These are phyloP conservation scores for Cynoglossus semilaevis DNA, from an alignment of 2,113 vertebrate genomes.

Conservation along the genomic window DNA sequence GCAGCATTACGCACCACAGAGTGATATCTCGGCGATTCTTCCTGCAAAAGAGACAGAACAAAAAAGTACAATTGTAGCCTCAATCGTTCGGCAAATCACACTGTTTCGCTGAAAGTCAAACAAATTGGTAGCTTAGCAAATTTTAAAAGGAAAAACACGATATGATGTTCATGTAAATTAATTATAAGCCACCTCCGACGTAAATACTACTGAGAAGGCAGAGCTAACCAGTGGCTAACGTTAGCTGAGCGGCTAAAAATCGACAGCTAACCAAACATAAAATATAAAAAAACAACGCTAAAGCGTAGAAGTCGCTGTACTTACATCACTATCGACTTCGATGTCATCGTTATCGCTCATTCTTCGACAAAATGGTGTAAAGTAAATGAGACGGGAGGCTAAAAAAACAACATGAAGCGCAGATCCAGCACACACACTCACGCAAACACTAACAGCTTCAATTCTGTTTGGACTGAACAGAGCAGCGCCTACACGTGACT, in stretches of 20 bases:
- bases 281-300: constrained; percentile 11
- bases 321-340: constrained; percentile 99
- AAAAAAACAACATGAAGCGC: constrained; percentile 71
- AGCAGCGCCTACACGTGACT: constrained; percentile 76
- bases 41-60: constrained; percentile 76
- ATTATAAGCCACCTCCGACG: not conserved
- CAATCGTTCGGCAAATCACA: constrained; percentile 45
- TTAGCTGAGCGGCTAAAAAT: constrained; percentile 55
- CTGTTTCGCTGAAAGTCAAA: constrained; percentile 27
- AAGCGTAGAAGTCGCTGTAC: constrained; percentile 57
- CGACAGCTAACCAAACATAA: constrained; percentile 21
- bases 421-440: constrained; percentile 58
- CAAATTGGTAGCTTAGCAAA: not conserved
- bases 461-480: constrained; percentile 63
- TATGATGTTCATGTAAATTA: not conserved
- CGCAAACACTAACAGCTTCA: constrained; percentile 57
- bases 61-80: constrained; percentile 75
- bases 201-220: constrained; percentile 24
- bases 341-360: constrained; percentile 99
- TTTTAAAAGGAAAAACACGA: not conserved
- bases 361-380: constrained; percentile 74
- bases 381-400: constrained; percentile 64
- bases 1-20: constrained; percentile 76
- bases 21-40: constrained; percentile 78
- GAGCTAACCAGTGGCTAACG: constrained; percentile 52